A percentile compares a stretch with the other conserved stretches of the same genome.
Conservation (phyloP, 1,140 invertebrate species). For the Rhynchophorus ferrugineus region DNA sequence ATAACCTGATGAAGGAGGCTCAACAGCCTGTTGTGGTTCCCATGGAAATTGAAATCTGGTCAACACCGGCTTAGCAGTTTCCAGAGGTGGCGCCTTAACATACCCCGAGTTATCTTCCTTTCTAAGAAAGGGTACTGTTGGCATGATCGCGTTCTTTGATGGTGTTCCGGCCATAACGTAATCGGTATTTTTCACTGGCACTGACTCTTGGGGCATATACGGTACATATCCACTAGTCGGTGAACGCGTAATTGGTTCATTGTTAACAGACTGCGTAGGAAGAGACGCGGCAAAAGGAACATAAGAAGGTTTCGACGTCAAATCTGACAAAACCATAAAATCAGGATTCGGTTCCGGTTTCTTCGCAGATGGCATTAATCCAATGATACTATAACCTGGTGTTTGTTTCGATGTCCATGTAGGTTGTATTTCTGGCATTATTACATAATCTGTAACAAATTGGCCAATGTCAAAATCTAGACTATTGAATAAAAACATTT, state of each 20-base stretch:
- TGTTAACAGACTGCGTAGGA: neutral
- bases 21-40: conserved; percentile 2
- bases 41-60: too few relatives aligned
- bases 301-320: neutral
- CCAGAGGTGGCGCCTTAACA: neutral
- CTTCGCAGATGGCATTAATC: conserved; percentile 2
- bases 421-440: conserved; percentile 4
- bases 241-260: neutral
- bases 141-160: neutral
- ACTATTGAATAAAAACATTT: neutral
- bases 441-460: conserved; percentile 9
- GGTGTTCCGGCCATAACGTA: conserved; percentile 16
- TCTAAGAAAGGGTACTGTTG: conserved; percentile 3
- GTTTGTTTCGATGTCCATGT: neutral
- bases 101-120: conserved; percentile 7
- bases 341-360: conserved; percentile 2
- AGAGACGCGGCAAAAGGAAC: neutral
- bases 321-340: conserved; percentile 3
- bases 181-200: conserved; percentile 12
- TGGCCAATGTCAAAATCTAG: neutral
- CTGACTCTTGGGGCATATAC: conserved; percentile 7
- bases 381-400: conserved; percentile 12
- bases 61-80: neutral
- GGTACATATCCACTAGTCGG: conserved; percentile 12
- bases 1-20: conserved; percentile 3